Base-by-base conservation (phyloP, 92 coral and sea anemone genomes). In the Parazoanthus darwini region DNA sequence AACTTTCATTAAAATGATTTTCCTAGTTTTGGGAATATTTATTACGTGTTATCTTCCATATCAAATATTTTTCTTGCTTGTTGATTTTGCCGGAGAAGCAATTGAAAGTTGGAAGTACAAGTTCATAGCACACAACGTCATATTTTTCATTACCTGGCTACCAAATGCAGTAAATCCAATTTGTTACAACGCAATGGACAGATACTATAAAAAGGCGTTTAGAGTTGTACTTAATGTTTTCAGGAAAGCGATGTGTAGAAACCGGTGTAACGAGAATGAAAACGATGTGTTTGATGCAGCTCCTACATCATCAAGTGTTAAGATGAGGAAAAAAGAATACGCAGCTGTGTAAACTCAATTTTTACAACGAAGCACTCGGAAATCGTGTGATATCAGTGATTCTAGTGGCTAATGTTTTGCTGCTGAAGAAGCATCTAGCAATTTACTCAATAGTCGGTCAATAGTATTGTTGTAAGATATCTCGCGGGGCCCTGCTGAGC, bases 1-100 rank as follows among this genome's bases (percentile, higher is more conserved):
- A 44, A 92, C 81, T 8, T 93, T 93, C 90, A 91, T 93, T 0
- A 86, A 80, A 66, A 92, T 92, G 93, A 90, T 88, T 14, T 78
- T 92, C 44, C 22, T 88, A 23, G 81, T 92, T 56, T 74, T 92
- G 82, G 59, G 70, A 43, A 84, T 92, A 67, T 92, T 92, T 78
- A 65, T 92, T 81, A 75, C 90, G 56, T 92, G 94, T 78, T 92
- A 92, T 82, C 85, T 92, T 16, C 94, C 94, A 18, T 92, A 90
- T 89, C 94, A 92, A 81, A 81, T 90, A n/a, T 85, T 92, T 48
- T 92, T 90, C 80, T 78, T 92, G 46, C 72, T 91, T 44, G 26
- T 74, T 44, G 93, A 93, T 38, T 84, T 82, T 93, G 51, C 80
- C 78, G 23, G 25, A 20, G 78, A 93, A 91, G 51, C 46, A 29